These are phyloP conservation scores for Ethmia dodecea DNA, from an alignment of 2,888 invertebrate genomes.

Conservation along the genomic window DNA sequence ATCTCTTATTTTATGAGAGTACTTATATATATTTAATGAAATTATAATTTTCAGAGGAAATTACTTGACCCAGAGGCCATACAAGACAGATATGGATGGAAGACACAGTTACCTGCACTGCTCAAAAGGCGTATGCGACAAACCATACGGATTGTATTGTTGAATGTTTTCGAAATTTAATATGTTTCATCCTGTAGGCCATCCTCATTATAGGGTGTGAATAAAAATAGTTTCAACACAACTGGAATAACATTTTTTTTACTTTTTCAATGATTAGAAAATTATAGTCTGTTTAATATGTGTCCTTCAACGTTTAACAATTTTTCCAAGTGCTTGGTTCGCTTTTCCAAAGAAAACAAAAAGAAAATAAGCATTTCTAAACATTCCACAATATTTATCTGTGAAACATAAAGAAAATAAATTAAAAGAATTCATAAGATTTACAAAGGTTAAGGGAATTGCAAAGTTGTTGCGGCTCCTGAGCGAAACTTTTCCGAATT, in stretches of 20 bases:
- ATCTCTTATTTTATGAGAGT: neutral
- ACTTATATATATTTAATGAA: neutral
- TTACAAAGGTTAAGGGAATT: too few relatives aligned
- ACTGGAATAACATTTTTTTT: neutral
- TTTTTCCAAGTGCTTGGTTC: too few relatives aligned
- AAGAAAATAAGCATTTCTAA: too few relatives aligned
- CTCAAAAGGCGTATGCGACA: neutral
- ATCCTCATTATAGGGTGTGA: neutral
- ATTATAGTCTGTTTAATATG: too few relatives aligned
- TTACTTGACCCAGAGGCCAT: neutral
- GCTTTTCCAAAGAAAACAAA: too few relatives aligned
- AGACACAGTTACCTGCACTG: neutral
- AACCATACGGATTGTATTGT: constrained; percentile 2
- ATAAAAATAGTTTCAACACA: neutral
- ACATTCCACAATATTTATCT: too few relatives aligned
- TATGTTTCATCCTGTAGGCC: neutral
- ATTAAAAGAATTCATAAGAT: too few relatives aligned
- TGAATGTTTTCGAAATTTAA: neutral
- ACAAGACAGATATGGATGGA: neutral
- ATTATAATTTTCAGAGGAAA: constrained; percentile 2
- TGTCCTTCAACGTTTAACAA: neutral
- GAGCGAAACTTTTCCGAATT: too few relatives aligned
- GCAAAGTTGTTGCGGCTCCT: too few relatives aligned
- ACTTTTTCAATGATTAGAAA: neutral
- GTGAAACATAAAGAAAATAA: too few relatives aligned